phyloP scores from a whole-genome alignment of 2,113 vertebrate species.

The Eurypyga helias region DNA sequence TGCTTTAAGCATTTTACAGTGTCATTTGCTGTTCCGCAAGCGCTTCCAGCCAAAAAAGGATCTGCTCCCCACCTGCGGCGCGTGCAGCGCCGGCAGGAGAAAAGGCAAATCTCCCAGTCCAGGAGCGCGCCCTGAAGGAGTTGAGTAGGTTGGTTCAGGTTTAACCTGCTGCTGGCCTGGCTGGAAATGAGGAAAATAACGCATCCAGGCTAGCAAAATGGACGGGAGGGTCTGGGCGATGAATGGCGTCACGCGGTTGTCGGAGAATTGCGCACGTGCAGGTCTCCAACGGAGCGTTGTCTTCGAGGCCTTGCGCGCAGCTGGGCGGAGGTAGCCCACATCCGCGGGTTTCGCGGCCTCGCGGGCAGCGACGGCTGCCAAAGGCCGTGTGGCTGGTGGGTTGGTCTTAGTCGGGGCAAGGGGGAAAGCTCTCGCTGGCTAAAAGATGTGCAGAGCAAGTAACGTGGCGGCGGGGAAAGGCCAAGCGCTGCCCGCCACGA shows the following conservation, averaged over 20 bases:
- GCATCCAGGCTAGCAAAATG: not conserved
- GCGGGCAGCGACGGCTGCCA: rapidly evolving
- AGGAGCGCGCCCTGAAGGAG: not conserved
- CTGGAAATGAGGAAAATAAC: not conserved
- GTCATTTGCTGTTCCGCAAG: not conserved
- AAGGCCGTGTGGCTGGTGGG: not conserved
- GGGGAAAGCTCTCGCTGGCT: not conserved
- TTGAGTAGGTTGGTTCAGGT: not conserved
- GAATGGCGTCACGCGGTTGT: not conserved
- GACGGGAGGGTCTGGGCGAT: not conserved
- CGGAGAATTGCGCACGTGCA: not conserved
- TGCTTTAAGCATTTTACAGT: not conserved
- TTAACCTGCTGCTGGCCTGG: not conserved
- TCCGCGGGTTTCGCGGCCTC: not conserved
- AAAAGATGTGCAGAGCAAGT: not conserved
- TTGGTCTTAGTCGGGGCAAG: not conserved
- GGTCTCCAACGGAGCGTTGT: not conserved
- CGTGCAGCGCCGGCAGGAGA: not conserved
- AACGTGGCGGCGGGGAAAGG: not conserved
- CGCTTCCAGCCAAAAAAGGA: not conserved
- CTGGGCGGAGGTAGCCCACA: not conserved
- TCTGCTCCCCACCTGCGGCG: not conserved
- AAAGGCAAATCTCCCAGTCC: not conserved
- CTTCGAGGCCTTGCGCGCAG: not conserved
- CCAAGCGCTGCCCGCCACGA: not conserved